These are phyloP conservation scores for Tenualosa thibaudeaui DNA, from an alignment of 2,797 vertebrate species.

Conservation along the genomic window DNA sequence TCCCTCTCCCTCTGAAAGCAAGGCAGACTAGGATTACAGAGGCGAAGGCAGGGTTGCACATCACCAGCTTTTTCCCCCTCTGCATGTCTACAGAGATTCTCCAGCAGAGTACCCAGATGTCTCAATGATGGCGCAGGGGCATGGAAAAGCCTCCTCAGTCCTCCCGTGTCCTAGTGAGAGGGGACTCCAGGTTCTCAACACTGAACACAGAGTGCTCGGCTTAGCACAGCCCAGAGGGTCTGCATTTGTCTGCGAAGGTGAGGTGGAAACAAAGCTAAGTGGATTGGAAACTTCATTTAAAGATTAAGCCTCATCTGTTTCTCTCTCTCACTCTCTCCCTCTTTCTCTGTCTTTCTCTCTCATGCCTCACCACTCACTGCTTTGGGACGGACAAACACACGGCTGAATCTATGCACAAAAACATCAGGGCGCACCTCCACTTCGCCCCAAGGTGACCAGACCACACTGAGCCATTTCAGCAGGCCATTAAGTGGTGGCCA, in stretches of 20 bases:
- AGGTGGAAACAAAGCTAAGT: background rate
- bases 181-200: background rate
- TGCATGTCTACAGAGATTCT: background rate
- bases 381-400: background rate
- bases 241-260: background rate
- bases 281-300: constrained; percentile 2
- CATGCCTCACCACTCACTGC: background rate
- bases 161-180: background rate
- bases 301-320: background rate
- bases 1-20: background rate
- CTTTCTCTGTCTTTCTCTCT: background rate
- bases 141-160: background rate
- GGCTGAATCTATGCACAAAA: background rate
- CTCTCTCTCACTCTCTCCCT: background rate
- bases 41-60: background rate
- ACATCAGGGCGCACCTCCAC: background rate
- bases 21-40: background rate
- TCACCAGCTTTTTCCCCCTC: background rate
- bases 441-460: background rate
- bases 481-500: background rate
- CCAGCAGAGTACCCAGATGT: background rate
- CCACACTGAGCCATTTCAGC: background rate
- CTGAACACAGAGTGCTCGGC: background rate
- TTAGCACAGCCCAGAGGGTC: background rate
- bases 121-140: background rate